Conservation (phyloP, 2,888 invertebrate species). For the Ethmia dodecea region DNA sequence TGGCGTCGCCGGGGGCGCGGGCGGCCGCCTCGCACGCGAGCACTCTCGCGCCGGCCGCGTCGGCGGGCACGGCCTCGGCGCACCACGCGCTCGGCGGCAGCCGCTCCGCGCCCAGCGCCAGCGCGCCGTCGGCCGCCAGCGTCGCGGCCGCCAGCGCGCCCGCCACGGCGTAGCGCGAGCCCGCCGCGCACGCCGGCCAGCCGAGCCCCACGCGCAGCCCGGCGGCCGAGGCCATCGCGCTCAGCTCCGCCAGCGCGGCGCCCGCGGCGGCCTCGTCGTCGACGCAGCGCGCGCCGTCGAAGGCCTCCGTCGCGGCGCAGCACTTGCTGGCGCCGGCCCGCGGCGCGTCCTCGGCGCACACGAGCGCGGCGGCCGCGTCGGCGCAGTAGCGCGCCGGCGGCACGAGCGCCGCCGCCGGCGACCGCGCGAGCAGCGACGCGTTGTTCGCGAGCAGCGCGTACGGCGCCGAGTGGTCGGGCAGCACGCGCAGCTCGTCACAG, state of each 20-base stretch:
- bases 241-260: conserved; percentile 48
- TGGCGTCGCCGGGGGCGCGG: conserved; percentile 39
- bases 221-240: conserved; percentile 39
- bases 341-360: conserved; percentile 70
- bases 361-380: conserved; percentile 80
- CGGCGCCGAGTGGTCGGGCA: conserved; percentile 54
- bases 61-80: conserved; percentile 71
- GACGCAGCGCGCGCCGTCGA: conserved; percentile 62
- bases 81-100: conserved; percentile 66
- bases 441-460: conserved; percentile 80
- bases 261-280: conserved; percentile 37
- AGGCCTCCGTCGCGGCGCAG: conserved; percentile 74
- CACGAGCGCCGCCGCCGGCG: conserved; percentile 46
- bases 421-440: conserved; percentile 79
- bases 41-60: conserved; percentile 38
- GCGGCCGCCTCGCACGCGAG: conserved; percentile 75
- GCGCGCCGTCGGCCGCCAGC: conserved; percentile 73
- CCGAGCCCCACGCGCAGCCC: conserved; percentile 4
- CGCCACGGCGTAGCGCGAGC: conserved; percentile 74
- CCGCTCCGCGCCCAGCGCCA: conserved; percentile 58
- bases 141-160: conserved; percentile 74
- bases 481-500: conserved; percentile 42
- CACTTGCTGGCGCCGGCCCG: conserved; percentile 77
- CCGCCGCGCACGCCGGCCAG: conserved; percentile 73
- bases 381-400: conserved; percentile 81